These are phyloP conservation scores for Sialis lutaria DNA, from an alignment of 2,888 invertebrate species.

Conservation along the genomic window DNA sequence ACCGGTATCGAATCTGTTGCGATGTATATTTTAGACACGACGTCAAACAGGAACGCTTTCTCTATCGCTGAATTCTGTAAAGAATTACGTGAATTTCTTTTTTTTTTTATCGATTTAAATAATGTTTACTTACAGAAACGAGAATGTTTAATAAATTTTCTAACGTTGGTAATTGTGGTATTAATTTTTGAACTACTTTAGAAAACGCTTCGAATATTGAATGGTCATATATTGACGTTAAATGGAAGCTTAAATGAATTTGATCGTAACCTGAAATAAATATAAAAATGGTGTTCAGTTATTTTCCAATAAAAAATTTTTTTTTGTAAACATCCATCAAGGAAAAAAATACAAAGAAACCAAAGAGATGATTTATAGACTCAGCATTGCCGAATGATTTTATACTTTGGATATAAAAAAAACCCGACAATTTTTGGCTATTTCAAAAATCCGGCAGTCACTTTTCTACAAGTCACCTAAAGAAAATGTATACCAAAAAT, in stretches of 20 bases:
- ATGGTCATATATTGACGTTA: constrained; percentile 98
- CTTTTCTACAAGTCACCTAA: too few relatives aligned
- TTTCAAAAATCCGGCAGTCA: too few relatives aligned
- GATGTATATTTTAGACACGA: constrained; percentile 97
- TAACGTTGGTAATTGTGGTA: constrained; percentile 89
- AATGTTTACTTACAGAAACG: constrained; percentile 61
- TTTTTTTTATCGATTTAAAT: not conserved
- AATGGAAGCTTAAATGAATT: constrained; percentile 83
- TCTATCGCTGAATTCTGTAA: constrained; percentile 95
- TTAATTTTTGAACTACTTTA: constrained; percentile 97
- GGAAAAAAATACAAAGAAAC: too few relatives aligned
- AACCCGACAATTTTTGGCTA: too few relatives aligned
- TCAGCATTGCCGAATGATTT: too few relatives aligned
- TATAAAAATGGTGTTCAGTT: constrained; percentile 2
- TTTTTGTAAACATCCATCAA: too few relatives aligned
- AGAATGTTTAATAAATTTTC: constrained; percentile 96
- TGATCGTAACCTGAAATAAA: constrained; percentile 45
- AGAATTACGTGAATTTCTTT: constrained; percentile 8
- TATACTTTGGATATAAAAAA: too few relatives aligned
- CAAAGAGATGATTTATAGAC: too few relatives aligned
- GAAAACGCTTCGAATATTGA: constrained; percentile 99
- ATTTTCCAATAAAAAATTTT: not conserved
- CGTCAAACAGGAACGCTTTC: constrained; percentile 98
- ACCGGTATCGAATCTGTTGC: constrained; percentile 99
- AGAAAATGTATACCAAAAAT: too few relatives aligned